Conservation (phyloP, 2,113 vertebrate species). For the Lates calcarifer region DNA sequence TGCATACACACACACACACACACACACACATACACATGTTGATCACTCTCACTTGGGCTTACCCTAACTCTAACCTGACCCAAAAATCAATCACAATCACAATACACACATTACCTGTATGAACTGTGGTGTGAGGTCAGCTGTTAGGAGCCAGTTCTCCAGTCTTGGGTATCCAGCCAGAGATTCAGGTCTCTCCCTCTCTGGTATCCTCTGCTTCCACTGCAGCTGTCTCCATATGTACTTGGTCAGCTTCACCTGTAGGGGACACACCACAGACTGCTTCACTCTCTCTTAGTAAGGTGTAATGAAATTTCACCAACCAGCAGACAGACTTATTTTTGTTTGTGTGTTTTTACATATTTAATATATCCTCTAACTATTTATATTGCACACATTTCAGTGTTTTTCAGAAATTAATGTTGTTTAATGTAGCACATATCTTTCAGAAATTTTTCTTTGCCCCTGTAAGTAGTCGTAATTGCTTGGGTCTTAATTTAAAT, state of each 20-base stretch:
- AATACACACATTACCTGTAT: constrained; percentile 79
- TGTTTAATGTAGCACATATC: neutral
- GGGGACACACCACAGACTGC: neutral
- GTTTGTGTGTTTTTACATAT: too few relatives aligned
- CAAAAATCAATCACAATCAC: too few relatives aligned
- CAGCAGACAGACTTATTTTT: neutral
- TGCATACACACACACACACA: neutral
- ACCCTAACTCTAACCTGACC: too few relatives aligned
- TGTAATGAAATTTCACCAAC: neutral
- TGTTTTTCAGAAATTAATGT: neutral
- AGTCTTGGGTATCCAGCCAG: constrained; percentile 89
- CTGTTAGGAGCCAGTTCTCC: constrained; percentile 89
- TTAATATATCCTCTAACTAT: neutral
- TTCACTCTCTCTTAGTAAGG: neutral
- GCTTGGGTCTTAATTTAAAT: neutral
- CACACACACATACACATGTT: neutral
- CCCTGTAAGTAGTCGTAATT: neutral
- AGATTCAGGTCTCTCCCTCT: constrained; percentile 80
- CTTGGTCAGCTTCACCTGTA: constrained; percentile 38
- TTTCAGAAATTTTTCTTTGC: neutral
- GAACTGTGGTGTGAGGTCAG: constrained; percentile 88
- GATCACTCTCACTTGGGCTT: too few relatives aligned
- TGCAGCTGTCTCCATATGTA: constrained; percentile 44
- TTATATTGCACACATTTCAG: neutral
- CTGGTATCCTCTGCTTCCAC: constrained; percentile 58